Base-by-base conservation (phyloP, 2,888 invertebrate genomes). In the Teleiodes luculella region DNA sequence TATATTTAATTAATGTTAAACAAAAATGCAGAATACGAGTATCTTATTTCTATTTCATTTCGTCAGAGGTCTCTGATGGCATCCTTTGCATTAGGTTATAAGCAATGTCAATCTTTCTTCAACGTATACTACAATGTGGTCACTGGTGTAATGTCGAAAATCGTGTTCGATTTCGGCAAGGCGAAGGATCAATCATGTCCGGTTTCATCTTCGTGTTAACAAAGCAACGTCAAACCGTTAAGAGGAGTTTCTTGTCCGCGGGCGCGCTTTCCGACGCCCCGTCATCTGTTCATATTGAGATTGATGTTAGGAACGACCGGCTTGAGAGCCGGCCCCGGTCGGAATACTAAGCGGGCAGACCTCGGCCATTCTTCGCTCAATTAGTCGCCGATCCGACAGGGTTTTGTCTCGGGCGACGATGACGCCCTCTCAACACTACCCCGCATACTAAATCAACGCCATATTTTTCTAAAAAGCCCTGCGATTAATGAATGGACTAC, bases 271-370 rank as follows among this genome's bases (percentile, higher is more conserved):
- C 86, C 85, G 83, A 73, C 72, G 65, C 67, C 70, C 77, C 85
- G 88, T 87, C 88, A 87, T 82, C 80, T 76, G 70, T 65, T 72
- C 75, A 78, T 86, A 88, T 87, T 88, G 87, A 88, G 87, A 88
- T 88, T 88, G 88, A 88, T 88, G 86, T 80, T 77, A 71, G 68
- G 66, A 75, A 76, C 82, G 80, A 73, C 73, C 66, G 66, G 68
- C 63, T 74, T 68, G 68, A 69, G 72, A 72, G 67, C 65, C 72
- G 65, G 70, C 68, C 71, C 66, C 74, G 72, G 65, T 66, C 79
- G 73, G 88, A 87, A 88, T 88, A 88, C 86, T 86, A 88, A 87
- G 76, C 75, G 77, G 75, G 68, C 73, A 68, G 61, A 64, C 62
- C 67, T 64, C 72, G 74, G 68, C 83, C 80, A 80, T 85, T 85